Evolutionary conservation across 2,113 vertebrate species (phyloP).

Genomic region (Dicrurus megarhynchus): DNA sequence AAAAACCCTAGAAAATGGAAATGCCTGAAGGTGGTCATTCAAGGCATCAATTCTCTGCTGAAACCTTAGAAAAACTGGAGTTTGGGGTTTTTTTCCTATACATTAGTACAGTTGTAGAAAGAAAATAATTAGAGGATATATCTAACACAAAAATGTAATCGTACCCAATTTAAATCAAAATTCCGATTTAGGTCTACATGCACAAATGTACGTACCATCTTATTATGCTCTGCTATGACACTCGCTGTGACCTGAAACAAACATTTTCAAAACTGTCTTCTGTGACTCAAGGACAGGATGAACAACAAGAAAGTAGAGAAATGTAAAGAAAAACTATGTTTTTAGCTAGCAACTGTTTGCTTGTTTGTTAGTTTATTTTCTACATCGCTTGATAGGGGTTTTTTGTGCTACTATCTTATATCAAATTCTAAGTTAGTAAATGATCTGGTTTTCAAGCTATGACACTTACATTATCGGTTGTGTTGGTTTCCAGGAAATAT

Average conservation of each 20-base stretch:
- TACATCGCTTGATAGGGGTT: not conserved
- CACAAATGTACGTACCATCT: not conserved
- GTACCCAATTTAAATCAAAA: not conserved
- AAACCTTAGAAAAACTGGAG: not conserved
- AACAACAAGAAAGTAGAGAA: not conserved
- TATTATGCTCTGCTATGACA: not conserved
- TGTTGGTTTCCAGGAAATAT: not conserved
- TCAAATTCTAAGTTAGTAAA: not conserved
- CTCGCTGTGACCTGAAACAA: not conserved
- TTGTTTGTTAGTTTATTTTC: not conserved
- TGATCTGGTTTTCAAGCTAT: not conserved
- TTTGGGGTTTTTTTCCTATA: not conserved
- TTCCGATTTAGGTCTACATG: not conserved
- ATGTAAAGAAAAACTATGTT: not conserved
- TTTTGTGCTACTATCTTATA: rapidly evolving
- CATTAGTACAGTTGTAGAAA: not conserved
- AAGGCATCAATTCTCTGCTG: not conserved
- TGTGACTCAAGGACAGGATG: not conserved
- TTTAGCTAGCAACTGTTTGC: not conserved
- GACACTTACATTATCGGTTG: not conserved
- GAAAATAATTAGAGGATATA: not conserved
- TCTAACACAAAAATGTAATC: not conserved
- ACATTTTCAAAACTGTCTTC: not conserved
- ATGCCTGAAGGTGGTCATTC: not conserved
- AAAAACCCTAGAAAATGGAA: not conserved